Evolutionary conservation across 2,888 invertebrate species (phyloP).

Genomic region (Agrotis exclamationis): DNA sequence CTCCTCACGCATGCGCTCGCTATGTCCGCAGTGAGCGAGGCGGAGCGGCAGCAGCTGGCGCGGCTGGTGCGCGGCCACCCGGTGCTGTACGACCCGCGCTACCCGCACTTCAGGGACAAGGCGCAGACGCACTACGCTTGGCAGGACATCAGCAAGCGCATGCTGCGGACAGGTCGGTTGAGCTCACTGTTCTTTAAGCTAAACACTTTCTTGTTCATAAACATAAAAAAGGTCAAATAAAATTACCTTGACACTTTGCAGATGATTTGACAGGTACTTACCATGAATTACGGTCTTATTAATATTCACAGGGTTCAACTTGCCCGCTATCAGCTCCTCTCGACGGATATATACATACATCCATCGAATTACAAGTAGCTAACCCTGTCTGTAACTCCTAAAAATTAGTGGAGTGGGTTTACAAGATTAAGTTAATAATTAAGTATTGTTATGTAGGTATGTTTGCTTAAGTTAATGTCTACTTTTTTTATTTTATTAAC

Average conservation of each 20-base stretch:
- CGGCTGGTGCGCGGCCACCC: conserved; percentile 23
- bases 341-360: too few relatives aligned
- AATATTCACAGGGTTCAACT: too few relatives aligned
- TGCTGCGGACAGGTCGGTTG: conserved; percentile 19
- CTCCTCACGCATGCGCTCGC: not conserved
- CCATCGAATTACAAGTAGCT: too few relatives aligned
- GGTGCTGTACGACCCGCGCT: conserved; percentile 19
- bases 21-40: not conserved
- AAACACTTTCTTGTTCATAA: not conserved
- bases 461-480: not conserved
- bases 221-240: too few relatives aligned
- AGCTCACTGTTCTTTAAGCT: not conserved
- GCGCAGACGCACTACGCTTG: conserved; percentile 10
- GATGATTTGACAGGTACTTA: too few relatives aligned
- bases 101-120: conserved; percentile 9
- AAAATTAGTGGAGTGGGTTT: too few relatives aligned
- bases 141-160: conserved; percentile 8
- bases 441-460: too few relatives aligned
- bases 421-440: too few relatives aligned
- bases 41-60: conserved; percentile 9
- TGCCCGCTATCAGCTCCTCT: too few relatives aligned
- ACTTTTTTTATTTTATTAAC: conserved; percentile 21
- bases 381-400: too few relatives aligned
- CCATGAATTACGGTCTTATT: too few relatives aligned
- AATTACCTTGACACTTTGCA: too few relatives aligned